A percentile compares a stretch with the other conserved stretches of the same genome.
Conservation (phyloP, 2,888 invertebrate genomes). For the Oxystoma pomonae region DNA sequence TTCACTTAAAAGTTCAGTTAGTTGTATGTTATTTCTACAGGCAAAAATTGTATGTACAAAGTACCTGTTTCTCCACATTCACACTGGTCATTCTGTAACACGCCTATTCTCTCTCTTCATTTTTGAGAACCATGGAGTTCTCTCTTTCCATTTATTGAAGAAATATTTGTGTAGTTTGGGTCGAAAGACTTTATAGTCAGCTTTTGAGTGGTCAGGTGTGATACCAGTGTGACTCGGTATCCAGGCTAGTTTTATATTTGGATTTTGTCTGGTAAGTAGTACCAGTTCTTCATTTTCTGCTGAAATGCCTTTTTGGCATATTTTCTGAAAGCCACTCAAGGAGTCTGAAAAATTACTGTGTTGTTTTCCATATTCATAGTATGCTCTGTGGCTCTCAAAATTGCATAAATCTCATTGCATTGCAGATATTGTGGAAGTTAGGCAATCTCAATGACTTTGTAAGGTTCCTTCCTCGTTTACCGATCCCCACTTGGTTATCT, state of each 20-base stretch:
- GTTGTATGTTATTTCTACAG: not conserved
- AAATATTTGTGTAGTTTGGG: not conserved
- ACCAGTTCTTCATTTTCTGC: not conserved
- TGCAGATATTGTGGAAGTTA: not conserved
- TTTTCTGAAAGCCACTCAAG: not conserved
- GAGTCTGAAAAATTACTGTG: not conserved
- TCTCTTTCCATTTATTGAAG: not conserved
- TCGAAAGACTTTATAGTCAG: not conserved
- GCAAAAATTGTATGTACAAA: not conserved
- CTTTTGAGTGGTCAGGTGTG: not conserved
- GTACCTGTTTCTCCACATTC: not conserved
- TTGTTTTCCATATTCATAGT: not conserved
- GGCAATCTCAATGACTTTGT: not conserved
- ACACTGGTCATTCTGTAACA: not conserved
- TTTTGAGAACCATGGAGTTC: not conserved
- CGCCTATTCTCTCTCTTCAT: not conserved
- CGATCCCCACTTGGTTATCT: not conserved
- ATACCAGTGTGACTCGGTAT: not conserved
- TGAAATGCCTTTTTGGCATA: not conserved
- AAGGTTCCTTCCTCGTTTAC: not conserved
- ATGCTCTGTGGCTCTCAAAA: not conserved
- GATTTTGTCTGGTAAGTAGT: not conserved
- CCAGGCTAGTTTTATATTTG: not conserved
- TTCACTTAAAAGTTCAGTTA: not conserved
- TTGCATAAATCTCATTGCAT: not conserved